These are phyloP conservation scores for Poecilobothrus nobilitatus DNA, from an alignment of 2,888 invertebrate genomes.

Conservation along the genomic window DNA sequence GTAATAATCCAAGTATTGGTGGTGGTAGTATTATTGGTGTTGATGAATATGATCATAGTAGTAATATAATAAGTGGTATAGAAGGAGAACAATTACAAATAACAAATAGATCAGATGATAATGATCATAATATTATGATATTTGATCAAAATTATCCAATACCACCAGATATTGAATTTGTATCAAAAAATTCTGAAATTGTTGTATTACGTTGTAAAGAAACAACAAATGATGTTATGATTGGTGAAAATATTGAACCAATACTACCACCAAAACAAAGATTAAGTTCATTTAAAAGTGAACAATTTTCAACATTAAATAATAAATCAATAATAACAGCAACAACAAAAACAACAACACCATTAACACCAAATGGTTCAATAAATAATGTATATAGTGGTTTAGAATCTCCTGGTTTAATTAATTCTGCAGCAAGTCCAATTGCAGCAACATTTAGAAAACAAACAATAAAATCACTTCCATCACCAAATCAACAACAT, in stretches of 20 bases:
- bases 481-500: slow-evolving; percentile 23
- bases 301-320: slow-evolving; percentile 29
- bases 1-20: not conserved
- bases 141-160: slow-evolving; percentile 26
- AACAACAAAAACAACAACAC: too few relatives aligned
- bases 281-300: slow-evolving; percentile 42
- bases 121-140: slow-evolving; percentile 7
- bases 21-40: not conserved
- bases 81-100: not conserved
- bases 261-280: slow-evolving; percentile 41
- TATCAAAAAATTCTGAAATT: slow-evolving; percentile 42
- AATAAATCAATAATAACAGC: slow-evolving; percentile 12
- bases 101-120: not conserved
- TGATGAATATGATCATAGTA: slow-evolving; percentile 10
- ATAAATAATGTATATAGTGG: not conserved
- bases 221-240: slow-evolving; percentile 13
- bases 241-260: slow-evolving; percentile 12
- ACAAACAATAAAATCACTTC: not conserved
- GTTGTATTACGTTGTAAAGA: slow-evolving; percentile 42
- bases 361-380: not conserved
- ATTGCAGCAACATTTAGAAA: slow-evolving; percentile 8
- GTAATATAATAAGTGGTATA: not conserved
- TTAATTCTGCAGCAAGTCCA: slow-evolving; percentile 7
- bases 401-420: slow-evolving; percentile 8
- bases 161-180: slow-evolving; percentile 41